Evolutionary conservation across 2,888 invertebrate species (phyloP).

Genomic region (Plagodis pulveraria): DNA sequence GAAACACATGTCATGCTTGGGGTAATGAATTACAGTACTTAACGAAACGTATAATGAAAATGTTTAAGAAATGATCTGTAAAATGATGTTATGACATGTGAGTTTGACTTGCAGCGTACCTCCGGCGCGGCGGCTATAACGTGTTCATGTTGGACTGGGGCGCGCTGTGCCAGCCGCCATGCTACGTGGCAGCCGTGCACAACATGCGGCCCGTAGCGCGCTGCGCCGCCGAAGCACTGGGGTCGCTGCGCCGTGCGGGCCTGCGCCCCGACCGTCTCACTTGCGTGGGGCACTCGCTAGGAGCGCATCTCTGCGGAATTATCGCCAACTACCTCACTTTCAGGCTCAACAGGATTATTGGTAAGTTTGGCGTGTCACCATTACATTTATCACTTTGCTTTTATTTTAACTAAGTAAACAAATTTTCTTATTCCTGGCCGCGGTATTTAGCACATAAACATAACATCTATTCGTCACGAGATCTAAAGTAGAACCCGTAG

Average conservation of each 20-base stretch:
- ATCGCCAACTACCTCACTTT: slow-evolving; percentile 90
- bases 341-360: slow-evolving; percentile 89
- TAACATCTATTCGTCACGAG: too few species aligned
- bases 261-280: slow-evolving; percentile 87
- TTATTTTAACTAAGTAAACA: too few species aligned
- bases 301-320: slow-evolving; percentile 91
- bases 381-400: too few species aligned
- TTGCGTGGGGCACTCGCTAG: slow-evolving; percentile 91
- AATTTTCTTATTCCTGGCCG: too few species aligned
- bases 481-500: too few species aligned
- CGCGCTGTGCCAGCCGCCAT: slow-evolving; percentile 87
- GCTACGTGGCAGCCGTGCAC: slow-evolving; percentile 90
- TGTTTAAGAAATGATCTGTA: too few species aligned
- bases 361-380: slow-evolving; percentile 55
- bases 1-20: too few species aligned
- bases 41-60: too few species aligned
- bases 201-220: slow-evolving; percentile 89
- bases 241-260: slow-evolving; percentile 87
- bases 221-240: slow-evolving; percentile 88
- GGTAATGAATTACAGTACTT: too few species aligned
- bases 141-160: slow-evolving; percentile 92
- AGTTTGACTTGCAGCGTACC: slow-evolving; percentile 82
- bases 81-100: too few species aligned
- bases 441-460: too few species aligned
- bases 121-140: slow-evolving; percentile 90